Percentiles rank a stretch among this genome's conserved stretches.
Evolutionary conservation across 1,140 invertebrate species (phyloP).

Genomic region (Cyclina sinensis): DNA sequence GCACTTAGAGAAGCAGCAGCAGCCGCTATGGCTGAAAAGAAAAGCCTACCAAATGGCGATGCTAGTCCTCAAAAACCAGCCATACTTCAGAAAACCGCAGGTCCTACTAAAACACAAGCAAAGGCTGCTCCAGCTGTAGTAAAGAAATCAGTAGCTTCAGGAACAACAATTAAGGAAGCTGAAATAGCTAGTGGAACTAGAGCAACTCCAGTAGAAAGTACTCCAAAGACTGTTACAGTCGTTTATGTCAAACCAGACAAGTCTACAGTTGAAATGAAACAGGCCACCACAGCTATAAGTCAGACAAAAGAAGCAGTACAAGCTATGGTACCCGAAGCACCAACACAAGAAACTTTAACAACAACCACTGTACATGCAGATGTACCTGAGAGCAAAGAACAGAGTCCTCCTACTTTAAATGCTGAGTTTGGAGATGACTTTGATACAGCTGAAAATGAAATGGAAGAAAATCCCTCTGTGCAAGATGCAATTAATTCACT

Average conservation of each 20-base stretch:
- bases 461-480: constrained; percentile 1
- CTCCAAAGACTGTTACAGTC: not conserved
- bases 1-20: not conserved
- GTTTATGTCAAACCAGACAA: not conserved
- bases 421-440: constrained; percentile 38
- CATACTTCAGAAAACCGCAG: not conserved
- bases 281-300: too few species aligned
- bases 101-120: not conserved
- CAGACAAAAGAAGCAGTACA: not conserved
- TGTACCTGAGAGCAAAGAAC: not conserved
- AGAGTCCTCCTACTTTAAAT: not conserved
- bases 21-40: constrained; percentile 15
- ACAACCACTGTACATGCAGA: not conserved
- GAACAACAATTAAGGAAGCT: not conserved
- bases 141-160: not conserved
- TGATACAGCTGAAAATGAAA: constrained; percentile 22
- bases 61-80: not conserved
- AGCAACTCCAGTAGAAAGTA: not conserved
- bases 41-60: constrained; percentile 9
- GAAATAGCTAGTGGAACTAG: not conserved
- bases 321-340: not conserved
- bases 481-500: constrained; percentile 37
- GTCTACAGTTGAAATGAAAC: not conserved
- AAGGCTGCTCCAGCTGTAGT: not conserved
- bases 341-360: not conserved